Evolutionary conservation across 1,140 invertebrate species (phyloP).

Genomic region (Diuraphis noxia): DNA sequence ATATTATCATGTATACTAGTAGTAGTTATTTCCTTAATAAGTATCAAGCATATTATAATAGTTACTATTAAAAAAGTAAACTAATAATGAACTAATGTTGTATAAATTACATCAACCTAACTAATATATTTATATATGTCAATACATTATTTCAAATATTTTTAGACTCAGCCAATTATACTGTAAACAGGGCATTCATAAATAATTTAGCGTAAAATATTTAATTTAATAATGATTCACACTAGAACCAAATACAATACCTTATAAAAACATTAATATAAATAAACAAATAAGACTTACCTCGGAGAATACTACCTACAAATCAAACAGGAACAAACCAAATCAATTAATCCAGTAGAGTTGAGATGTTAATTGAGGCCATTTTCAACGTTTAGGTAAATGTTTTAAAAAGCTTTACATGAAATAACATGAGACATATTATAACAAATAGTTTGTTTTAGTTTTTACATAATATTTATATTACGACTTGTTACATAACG

Average conservation of each 20-base stretch:
- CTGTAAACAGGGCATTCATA: background rate
- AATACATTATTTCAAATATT: conserved; percentile 49
- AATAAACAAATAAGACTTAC: conserved; percentile 6
- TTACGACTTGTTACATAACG: background rate
- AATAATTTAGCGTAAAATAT: background rate
- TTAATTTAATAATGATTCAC: background rate
- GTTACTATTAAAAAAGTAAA: background rate
- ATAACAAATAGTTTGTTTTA: too few relatives aligned
- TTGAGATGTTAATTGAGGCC: background rate
- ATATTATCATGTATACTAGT: background rate
- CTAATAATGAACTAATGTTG: background rate
- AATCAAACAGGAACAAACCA: conserved; percentile 13
- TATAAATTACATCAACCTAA: background rate
- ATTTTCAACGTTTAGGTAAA: background rate
- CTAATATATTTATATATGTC: conserved; percentile 33
- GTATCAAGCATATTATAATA: background rate
- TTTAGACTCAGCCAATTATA: background rate
- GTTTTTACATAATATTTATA: background rate
- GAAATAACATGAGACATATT: background rate
- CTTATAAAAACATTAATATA: background rate
- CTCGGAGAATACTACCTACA: background rate
- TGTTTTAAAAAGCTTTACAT: background rate
- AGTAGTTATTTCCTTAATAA: background rate
- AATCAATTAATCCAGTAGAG: background rate
- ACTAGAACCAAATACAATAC: background rate